Evolutionary conservation across 64 coral and sea anemone species (phyloP).

Genomic region (Platygyra sinensis): DNA sequence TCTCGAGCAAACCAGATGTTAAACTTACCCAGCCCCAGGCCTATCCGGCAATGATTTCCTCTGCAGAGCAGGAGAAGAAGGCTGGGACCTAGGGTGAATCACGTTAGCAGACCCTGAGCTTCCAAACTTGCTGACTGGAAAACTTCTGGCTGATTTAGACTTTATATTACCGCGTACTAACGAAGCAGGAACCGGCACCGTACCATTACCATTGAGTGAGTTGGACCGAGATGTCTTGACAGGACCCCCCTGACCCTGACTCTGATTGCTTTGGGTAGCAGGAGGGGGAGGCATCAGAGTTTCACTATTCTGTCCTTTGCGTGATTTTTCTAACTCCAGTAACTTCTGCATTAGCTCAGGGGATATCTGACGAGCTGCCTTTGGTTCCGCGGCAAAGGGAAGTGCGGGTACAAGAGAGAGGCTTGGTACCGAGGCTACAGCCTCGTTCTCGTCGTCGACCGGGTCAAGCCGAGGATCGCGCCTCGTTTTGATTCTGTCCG

Average conservation of each 20-base stretch:
- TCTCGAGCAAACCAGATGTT: neutral
- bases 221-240: slow-evolving; percentile 42
- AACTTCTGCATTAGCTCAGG: slow-evolving; percentile 98
- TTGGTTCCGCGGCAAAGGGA: slow-evolving; percentile 1
- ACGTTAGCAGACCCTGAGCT: slow-evolving; percentile 14
- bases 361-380: slow-evolving; percentile 68
- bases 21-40: slow-evolving; percentile 48
- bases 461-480: slow-evolving; percentile 33
- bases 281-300: slow-evolving; percentile 59
- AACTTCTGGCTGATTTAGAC: slow-evolving; percentile 94
- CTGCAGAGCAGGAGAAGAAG: slow-evolving; percentile 77
- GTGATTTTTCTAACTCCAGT: slow-evolving; percentile 87
- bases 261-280: slow-evolving; percentile 10
- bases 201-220: slow-evolving; percentile 6
- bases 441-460: slow-evolving; percentile 45
- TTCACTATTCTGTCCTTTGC: slow-evolving; percentile 63
- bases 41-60: slow-evolving; percentile 67
- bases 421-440: slow-evolving; percentile 30
- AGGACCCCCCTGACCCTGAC: neutral
- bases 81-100: slow-evolving; percentile 76
- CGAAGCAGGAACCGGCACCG: slow-evolving; percentile 43
- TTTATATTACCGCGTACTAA: slow-evolving; percentile 83
- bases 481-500: slow-evolving; percentile 68
- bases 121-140: slow-evolving; percentile 70
- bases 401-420: slow-evolving; percentile 30